A percentile compares a stretch with the other conserved stretches of the same genome.
These are phyloP conservation scores for Apis dorsata DNA, from an alignment of 1,140 invertebrate species.

Conservation along the genomic window DNA sequence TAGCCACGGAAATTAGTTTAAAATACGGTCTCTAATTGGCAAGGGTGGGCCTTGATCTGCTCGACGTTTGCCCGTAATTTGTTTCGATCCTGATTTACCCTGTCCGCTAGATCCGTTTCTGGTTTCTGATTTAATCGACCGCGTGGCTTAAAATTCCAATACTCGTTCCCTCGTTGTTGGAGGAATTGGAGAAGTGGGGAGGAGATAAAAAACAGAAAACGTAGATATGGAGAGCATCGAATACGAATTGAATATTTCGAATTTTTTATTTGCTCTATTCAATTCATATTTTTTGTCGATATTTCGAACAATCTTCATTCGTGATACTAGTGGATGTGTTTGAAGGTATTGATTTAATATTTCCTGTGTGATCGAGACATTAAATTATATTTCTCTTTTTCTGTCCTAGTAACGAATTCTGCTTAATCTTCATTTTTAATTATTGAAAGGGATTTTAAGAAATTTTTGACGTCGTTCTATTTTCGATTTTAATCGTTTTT, in stretches of 20 bases:
- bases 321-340: not conserved
- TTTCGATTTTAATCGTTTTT: no score
- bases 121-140: slow-evolving; percentile 39
- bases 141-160: slow-evolving; percentile 26
- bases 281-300: not conserved
- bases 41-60: slow-evolving; percentile 45
- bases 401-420: no score
- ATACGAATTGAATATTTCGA: not conserved
- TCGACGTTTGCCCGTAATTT: slow-evolving; percentile 60
- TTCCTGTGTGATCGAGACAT: no score
- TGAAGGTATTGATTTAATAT: no score
- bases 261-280: not conserved
- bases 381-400: no score
- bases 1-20: slow-evolving; percentile 55
- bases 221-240: no score
- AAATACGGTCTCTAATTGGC: slow-evolving; percentile 57
- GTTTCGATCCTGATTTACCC: slow-evolving; percentile 68
- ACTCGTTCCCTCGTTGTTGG: not conserved
- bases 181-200: no score
- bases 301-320: not conserved
- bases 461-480: no score
- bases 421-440: no score
- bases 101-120: slow-evolving; percentile 63
- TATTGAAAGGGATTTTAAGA: no score
- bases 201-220: not conserved